Percentiles rank a stretch among this genome's conserved stretches.
phyloP scores from a whole-genome alignment of 2,113 vertebrate genomes.

The Rhineura floridana region DNA sequence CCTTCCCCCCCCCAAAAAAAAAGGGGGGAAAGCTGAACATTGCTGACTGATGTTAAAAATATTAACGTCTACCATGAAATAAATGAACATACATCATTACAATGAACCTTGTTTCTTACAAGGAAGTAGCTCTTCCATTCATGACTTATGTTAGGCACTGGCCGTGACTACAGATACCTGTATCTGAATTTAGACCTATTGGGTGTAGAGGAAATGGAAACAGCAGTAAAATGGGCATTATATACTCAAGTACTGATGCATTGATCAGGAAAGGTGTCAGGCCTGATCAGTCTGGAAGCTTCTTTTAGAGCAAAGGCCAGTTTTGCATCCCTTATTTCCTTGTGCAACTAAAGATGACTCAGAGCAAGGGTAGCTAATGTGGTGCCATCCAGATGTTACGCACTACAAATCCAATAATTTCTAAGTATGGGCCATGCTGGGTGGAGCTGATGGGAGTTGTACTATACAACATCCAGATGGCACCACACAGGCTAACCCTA shows the following conservation, averaged over 20 bases:
- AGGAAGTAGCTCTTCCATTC: neutral
- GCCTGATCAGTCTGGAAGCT: neutral
- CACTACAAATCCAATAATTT: too few species aligned
- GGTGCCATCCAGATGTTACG: too few species aligned
- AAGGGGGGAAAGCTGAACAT: neutral
- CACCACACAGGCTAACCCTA: too few species aligned
- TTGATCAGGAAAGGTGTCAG: neutral
- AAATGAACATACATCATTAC: neutral
- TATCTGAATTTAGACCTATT: neutral
- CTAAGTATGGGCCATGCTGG: too few species aligned
- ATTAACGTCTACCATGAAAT: neutral
- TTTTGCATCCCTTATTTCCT: neutral
- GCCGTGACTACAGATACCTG: neutral
- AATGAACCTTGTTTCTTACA: neutral
- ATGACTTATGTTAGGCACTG: neutral
- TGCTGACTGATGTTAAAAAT: neutral
- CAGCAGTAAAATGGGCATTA: neutral
- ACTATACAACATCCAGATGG: too few species aligned
- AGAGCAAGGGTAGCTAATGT: too few species aligned
- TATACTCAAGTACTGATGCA: neutral
- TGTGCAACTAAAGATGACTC: neutral
- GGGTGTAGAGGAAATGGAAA: neutral
- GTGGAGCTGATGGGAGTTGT: too few species aligned
- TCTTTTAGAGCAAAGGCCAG: neutral
- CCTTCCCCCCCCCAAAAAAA: neutral